phyloP scores from a whole-genome alignment of 2,888 invertebrate species.

The Yponomeuta malinellus region DNA sequence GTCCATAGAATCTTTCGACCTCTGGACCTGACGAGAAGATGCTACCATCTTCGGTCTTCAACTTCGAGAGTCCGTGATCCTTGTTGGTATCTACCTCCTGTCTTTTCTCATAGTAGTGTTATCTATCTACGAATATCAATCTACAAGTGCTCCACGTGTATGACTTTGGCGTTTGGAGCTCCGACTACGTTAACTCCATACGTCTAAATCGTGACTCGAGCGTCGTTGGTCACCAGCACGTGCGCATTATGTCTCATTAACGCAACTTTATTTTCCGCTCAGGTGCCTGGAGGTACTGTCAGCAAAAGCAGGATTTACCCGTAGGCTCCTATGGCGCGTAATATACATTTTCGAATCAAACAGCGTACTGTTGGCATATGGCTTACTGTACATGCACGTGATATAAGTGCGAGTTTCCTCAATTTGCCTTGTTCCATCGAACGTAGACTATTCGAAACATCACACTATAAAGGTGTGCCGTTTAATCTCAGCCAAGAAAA shows the following conservation, averaged over 20 bases:
- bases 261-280: not conserved
- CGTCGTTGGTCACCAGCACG: not conserved
- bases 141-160: not conserved
- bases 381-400: slow-evolving; percentile 6
- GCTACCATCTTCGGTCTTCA: no score
- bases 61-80: no score
- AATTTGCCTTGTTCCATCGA: slow-evolving; percentile 10
- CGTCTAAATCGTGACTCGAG: not conserved
- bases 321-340: not conserved
- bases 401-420: slow-evolving; percentile 16
- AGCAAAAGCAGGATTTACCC: not conserved
- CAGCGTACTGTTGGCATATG: not conserved
- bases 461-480: not conserved
- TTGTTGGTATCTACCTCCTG: no score
- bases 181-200: no score
- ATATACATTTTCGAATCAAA: not conserved
- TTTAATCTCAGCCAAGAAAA: no score
- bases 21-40: no score
- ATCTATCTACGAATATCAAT: not conserved
- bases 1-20: no score
- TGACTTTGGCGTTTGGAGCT: no score
- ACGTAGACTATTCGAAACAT: slow-evolving; percentile 22
- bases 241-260: not conserved
- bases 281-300: not conserved
- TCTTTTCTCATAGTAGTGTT: no score